Evolutionary conservation across 2,888 invertebrate species (phyloP).

Genomic region (Helicoverpa assulta): DNA sequence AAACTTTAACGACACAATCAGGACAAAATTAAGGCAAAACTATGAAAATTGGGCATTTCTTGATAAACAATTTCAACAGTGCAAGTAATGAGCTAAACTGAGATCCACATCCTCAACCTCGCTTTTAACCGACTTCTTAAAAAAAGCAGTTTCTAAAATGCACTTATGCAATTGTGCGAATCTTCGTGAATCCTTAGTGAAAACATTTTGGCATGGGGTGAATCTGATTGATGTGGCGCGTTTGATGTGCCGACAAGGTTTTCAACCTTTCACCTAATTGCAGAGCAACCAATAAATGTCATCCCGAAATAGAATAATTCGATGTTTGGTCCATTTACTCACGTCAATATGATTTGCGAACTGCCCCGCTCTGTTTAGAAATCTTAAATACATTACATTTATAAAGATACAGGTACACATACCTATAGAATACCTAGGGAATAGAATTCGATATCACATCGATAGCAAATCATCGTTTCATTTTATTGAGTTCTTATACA

Average conservation of each 20-base stretch:
- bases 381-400: not conserved
- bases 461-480: no score
- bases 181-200: not conserved
- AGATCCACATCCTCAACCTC: no score
- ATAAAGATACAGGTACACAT: no score
- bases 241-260: slow-evolving; percentile 19
- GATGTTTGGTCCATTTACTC: slow-evolving; percentile 28
- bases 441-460: no score
- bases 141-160: not conserved
- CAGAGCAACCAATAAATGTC: slow-evolving; percentile 32
- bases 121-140: not conserved
- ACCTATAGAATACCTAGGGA: no score
- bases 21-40: not conserved
- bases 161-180: not conserved
- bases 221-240: not conserved
- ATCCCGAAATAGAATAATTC: slow-evolving; percentile 31
- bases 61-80: no score
- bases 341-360: slow-evolving; percentile 25
- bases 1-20: no score
- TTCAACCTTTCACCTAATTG: slow-evolving; percentile 35
- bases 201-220: not conserved
- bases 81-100: no score
- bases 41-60: no score
- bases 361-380: slow-evolving; percentile 3
- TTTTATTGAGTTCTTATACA: no score